phyloP scores from a whole-genome alignment of 2,888 invertebrate species.

The Leptarthrus brevirostris region DNA sequence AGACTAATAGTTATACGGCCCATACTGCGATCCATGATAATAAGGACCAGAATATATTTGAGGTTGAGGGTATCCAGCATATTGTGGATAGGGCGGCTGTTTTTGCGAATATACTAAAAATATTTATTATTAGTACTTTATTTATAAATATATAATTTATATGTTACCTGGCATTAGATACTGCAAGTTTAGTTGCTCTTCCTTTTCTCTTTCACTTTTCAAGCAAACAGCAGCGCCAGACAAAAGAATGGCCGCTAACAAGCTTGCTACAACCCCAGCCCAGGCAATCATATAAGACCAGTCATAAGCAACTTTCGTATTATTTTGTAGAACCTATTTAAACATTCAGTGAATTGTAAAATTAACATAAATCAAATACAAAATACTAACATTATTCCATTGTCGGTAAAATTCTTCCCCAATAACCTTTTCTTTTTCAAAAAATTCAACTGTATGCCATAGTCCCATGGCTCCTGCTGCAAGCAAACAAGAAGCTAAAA shows the following conservation, averaged over 20 bases:
- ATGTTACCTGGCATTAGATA: slow-evolving; percentile 94
- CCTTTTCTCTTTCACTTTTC: slow-evolving; percentile 91
- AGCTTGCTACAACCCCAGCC: slow-evolving; percentile 93
- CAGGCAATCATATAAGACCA: slow-evolving; percentile 98
- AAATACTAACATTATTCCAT: slow-evolving; percentile 82
- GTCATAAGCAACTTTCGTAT: slow-evolving; percentile 88
- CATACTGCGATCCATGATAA: slow-evolving; percentile 93
- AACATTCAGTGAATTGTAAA: background rate
- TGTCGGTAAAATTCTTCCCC: slow-evolving; percentile 93
- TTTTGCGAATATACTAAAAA: slow-evolving; percentile 92
- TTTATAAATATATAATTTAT: slow-evolving; percentile 53
- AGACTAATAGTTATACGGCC: slow-evolving; percentile 88
- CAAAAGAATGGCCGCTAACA: slow-evolving; percentile 91
- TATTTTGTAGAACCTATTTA: slow-evolving; percentile 82
- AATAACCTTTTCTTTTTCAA: slow-evolving; percentile 92
- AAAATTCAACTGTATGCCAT: slow-evolving; percentile 96
- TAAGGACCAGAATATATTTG: slow-evolving; percentile 88
- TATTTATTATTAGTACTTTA: slow-evolving; percentile 32
- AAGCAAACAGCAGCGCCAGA: slow-evolving; percentile 95
- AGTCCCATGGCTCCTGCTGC: slow-evolving; percentile 95
- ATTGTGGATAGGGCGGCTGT: slow-evolving; percentile 84
- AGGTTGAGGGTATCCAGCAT: slow-evolving; percentile 86
- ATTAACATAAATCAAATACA: background rate
- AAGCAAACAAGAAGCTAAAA: slow-evolving; percentile 77
- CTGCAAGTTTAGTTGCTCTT: slow-evolving; percentile 97